Evolutionary conservation across 2,113 vertebrate genomes (phyloP).

Genomic region (Sturnira hondurensis): DNA sequence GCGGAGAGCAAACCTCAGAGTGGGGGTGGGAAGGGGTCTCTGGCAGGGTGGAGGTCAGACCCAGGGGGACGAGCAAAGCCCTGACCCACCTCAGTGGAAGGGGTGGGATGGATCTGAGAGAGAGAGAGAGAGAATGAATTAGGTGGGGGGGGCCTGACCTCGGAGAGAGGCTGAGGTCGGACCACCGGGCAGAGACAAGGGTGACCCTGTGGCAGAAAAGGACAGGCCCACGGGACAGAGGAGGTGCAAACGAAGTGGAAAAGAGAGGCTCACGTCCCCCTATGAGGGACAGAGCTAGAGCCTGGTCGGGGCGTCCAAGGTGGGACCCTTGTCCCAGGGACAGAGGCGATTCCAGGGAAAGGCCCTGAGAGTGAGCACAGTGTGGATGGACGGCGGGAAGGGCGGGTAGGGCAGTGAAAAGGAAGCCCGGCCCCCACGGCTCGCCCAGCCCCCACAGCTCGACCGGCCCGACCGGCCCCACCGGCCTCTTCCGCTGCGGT

Average conservation of each 20-base stretch:
- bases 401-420: rapidly evolving
- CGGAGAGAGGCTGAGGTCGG: background rate
- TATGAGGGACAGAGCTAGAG: background rate
- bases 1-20: background rate
- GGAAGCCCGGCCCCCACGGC: background rate
- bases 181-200: background rate
- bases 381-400: rapidly evolving
- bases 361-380: rapidly evolving
- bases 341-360: too few relatives aligned
- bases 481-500: background rate
- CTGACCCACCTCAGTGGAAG: background rate
- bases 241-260: background rate
- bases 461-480: too few relatives aligned
- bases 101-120: background rate
- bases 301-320: background rate
- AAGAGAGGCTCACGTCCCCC: background rate
- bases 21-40: rapidly evolving
- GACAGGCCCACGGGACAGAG: background rate
- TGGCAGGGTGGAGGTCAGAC: background rate
- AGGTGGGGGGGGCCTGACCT: rapidly evolving
- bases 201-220: background rate
- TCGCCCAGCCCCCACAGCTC: too few relatives aligned
- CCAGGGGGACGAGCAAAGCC: background rate
- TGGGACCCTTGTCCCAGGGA: background rate
- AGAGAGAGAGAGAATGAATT: rapidly evolving